Conservation (phyloP, 2,113 vertebrate genomes). For the Toxotes chatareus region DNA sequence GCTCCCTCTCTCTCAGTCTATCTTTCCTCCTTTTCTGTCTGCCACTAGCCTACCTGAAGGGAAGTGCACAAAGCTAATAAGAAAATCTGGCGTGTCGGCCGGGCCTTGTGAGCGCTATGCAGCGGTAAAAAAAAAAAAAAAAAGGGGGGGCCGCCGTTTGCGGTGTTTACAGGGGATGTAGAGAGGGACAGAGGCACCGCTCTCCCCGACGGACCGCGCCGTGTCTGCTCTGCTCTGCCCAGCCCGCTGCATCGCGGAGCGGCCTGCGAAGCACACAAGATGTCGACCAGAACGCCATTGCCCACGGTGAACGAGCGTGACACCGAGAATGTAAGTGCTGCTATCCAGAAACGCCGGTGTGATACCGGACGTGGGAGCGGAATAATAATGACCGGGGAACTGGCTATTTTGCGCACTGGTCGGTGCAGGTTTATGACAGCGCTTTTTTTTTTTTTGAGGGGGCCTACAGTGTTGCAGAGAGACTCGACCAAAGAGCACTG, state of each 20-base stretch:
- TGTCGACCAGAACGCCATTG: slow-evolving; percentile 96
- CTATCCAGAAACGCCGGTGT: slow-evolving; percentile 41
- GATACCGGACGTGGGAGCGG: neutral
- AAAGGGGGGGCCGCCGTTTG: slow-evolving; percentile 58
- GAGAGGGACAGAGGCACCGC: slow-evolving; percentile 70
- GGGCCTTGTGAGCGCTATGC: slow-evolving; percentile 69
- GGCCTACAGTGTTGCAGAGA: slow-evolving; percentile 56
- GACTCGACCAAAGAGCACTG: slow-evolving; percentile 56
- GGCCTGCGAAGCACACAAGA: slow-evolving; percentile 86
- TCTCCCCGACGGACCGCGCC: slow-evolving; percentile 66
- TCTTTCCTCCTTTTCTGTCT: slow-evolving; percentile 69
- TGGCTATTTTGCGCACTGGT: slow-evolving; percentile 41
- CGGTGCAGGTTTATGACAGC: slow-evolving; percentile 61
- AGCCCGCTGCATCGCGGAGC: slow-evolving; percentile 76
- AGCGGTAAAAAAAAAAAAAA: slow-evolving; percentile 59
- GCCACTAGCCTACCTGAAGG: slow-evolving; percentile 67
- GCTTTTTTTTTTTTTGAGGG: slow-evolving; percentile 11
- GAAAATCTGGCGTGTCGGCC: slow-evolving; percentile 56
- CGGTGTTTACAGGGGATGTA: slow-evolving; percentile 79
- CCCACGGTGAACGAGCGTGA: slow-evolving; percentile 96
- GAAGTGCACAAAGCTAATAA: slow-evolving; percentile 63
- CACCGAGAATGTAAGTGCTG: slow-evolving; percentile 90
- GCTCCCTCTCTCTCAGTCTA: slow-evolving; percentile 28
- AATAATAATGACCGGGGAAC: neutral
- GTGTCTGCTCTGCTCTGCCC: slow-evolving; percentile 73